These are phyloP conservation scores for Masticophis lateralis DNA, from an alignment of 2,797 vertebrate species.

Conservation along the genomic window DNA sequence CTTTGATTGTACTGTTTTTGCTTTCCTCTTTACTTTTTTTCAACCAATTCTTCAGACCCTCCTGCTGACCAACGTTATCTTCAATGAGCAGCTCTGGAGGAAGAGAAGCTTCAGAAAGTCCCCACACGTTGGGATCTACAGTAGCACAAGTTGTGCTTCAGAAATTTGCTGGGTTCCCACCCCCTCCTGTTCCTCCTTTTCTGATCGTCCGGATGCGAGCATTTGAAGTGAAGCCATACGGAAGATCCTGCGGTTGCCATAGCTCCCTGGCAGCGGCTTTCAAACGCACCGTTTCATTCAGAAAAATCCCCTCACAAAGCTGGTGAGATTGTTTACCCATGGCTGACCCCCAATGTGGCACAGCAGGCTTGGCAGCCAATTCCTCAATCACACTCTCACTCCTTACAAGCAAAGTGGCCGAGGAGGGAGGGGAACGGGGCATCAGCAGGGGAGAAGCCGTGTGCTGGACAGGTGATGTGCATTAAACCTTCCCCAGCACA, in stretches of 20 bases:
- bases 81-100: neutral
- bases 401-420: neutral
- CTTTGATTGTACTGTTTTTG: neutral
- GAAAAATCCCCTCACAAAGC: neutral
- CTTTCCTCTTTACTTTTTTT: neutral
- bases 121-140: neutral
- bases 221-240: neutral
- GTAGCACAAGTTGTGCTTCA: neutral
- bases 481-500: neutral
- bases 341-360: neutral
- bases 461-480: neutral
- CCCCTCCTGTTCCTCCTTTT: neutral
- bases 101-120: neutral
- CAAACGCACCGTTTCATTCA: neutral
- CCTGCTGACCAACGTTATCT: neutral
- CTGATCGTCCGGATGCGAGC: neutral
- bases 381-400: neutral
- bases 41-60: neutral
- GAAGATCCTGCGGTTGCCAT: neutral
- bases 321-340: neutral
- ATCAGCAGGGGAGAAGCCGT: neutral
- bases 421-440: neutral
- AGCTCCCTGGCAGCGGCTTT: neutral
- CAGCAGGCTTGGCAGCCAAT: neutral
- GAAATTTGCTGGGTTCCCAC: neutral